Percentiles rank a stretch among this genome's conserved stretches.
phyloP scores from a whole-genome alignment of 2,888 invertebrate genomes.

The Chironomus tentans region DNA sequence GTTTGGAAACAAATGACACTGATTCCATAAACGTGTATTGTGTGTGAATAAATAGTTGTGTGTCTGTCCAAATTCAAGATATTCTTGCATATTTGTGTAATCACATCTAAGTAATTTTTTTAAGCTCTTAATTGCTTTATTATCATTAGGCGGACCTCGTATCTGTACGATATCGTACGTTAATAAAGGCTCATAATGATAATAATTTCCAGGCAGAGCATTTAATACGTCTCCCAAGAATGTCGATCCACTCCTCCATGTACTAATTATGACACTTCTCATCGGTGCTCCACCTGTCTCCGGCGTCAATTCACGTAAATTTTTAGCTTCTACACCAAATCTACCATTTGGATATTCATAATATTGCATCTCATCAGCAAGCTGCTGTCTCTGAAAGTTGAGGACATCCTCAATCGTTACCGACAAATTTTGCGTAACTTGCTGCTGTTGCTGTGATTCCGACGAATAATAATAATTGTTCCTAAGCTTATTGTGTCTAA shows the following conservation, averaged over 20 bases:
- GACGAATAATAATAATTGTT: constrained; percentile 29
- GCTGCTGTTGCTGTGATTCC: constrained; percentile 14
- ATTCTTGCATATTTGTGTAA: constrained; percentile 62
- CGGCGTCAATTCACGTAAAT: constrained; percentile 57
- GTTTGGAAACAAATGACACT: constrained; percentile 57
- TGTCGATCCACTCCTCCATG: constrained; percentile 85
- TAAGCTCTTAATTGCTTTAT: constrained; percentile 56
- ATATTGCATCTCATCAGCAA: constrained; percentile 50
- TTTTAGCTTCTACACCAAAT: constrained; percentile 46
- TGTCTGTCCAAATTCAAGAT: constrained; percentile 65
- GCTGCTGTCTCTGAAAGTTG: constrained; percentile 46
- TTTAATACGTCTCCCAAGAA: constrained; percentile 79
- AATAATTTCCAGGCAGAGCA: constrained; percentile 76
- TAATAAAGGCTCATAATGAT: constrained; percentile 82
- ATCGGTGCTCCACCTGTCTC: constrained; percentile 63
- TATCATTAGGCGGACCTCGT: constrained; percentile 61
- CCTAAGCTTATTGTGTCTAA: constrained; percentile 28
- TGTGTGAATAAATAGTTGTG: constrained; percentile 77
- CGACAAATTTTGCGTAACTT: constrained; percentile 36
- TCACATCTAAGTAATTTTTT: constrained; percentile 68
- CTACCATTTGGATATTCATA: constrained; percentile 52
- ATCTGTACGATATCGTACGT: constrained; percentile 76
- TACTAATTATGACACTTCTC: constrained; percentile 71
- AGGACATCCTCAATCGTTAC: constrained; percentile 50
- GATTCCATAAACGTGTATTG: constrained; percentile 74